These are phyloP conservation scores for Drosophila bifasciata DNA, from an alignment of 1,140 invertebrate genomes.

Conservation along the genomic window DNA sequence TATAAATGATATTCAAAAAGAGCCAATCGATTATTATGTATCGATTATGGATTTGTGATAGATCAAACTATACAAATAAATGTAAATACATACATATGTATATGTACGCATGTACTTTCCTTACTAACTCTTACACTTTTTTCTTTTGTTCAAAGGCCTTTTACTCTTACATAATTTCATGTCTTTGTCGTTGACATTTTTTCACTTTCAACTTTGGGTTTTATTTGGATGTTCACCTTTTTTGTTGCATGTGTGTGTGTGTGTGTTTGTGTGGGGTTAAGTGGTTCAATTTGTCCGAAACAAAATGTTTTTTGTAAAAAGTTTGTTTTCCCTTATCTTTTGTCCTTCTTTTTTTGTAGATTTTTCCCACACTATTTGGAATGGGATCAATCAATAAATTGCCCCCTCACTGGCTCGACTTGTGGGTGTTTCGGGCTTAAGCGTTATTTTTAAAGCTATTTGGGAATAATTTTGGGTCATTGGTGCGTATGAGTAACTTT, in stretches of 20 bases:
- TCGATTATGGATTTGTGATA: too few species aligned
- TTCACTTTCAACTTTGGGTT: conserved; percentile 42
- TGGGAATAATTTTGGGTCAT: conserved; percentile 53
- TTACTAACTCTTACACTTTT: conserved; percentile 2
- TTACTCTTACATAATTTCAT: conserved; percentile 54
- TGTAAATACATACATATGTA: too few species aligned
- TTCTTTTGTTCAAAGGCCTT: conserved; percentile 1
- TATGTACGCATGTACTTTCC: not conserved
- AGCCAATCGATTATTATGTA: conserved; percentile 17
- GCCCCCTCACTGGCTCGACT: conserved; percentile 28
- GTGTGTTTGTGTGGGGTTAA: conserved; percentile 20
- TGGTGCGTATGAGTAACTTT: conserved; percentile 66
- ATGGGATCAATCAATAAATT: conserved; percentile 65
- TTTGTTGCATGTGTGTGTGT: conserved; percentile 5
- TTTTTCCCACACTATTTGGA: conserved; percentile 25
- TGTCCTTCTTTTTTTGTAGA: conserved; percentile 14
- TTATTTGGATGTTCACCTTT: conserved; percentile 48
- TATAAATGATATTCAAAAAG: not conserved
- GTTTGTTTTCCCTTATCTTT: conserved; percentile 16
- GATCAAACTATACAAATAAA: too few species aligned
- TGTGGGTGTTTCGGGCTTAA: conserved; percentile 32
- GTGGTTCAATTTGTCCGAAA: conserved; percentile 44
- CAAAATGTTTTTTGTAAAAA: conserved; percentile 39
- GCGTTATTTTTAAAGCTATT: conserved; percentile 11
- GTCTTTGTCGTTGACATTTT: conserved; percentile 31